Evolutionary conservation across 2,888 invertebrate species (phyloP).

Genomic region (Heliconius aoede): DNA sequence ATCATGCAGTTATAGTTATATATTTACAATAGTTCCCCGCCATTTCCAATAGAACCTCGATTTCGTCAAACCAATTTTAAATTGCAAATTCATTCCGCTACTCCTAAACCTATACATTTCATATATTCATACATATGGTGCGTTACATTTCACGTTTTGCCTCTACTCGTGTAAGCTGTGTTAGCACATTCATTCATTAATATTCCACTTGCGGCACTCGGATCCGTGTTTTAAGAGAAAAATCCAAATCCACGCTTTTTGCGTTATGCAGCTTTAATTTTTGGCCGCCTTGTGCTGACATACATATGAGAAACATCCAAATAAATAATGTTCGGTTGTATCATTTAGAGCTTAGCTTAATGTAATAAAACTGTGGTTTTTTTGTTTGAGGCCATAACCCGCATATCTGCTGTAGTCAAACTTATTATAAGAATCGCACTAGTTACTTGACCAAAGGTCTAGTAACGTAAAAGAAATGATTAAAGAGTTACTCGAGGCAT

Average conservation of each 20-base stretch:
- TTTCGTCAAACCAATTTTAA: conserved; percentile 16
- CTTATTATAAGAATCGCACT: too few species aligned
- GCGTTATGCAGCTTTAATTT: conserved; percentile 20
- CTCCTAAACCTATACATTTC: conserved; percentile 23
- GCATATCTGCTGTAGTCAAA: too few species aligned
- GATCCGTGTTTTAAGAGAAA: conserved; percentile 34
- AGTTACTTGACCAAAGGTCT: too few species aligned
- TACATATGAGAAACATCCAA: not conserved
- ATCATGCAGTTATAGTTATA: too few species aligned
- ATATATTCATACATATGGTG: conserved; percentile 25
- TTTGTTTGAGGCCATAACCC: too few species aligned
- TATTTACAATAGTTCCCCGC: too few species aligned
- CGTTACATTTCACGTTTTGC: conserved; percentile 16
- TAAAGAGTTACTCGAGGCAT: too few species aligned
- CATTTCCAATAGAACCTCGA: not conserved
- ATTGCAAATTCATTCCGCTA: conserved; percentile 23
- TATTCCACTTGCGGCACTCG: conserved; percentile 38
- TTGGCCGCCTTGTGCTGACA: conserved; percentile 2
- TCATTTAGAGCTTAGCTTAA: not conserved
- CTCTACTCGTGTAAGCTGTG: conserved; percentile 19
- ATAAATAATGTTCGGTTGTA: not conserved
- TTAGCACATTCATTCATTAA: conserved; percentile 40
- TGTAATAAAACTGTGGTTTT: not conserved
- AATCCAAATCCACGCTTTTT: conserved; percentile 22
- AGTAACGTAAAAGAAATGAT: too few species aligned